Base-by-base conservation (phyloP, 2,888 invertebrate species). In the Abrostola triplasia region DNA sequence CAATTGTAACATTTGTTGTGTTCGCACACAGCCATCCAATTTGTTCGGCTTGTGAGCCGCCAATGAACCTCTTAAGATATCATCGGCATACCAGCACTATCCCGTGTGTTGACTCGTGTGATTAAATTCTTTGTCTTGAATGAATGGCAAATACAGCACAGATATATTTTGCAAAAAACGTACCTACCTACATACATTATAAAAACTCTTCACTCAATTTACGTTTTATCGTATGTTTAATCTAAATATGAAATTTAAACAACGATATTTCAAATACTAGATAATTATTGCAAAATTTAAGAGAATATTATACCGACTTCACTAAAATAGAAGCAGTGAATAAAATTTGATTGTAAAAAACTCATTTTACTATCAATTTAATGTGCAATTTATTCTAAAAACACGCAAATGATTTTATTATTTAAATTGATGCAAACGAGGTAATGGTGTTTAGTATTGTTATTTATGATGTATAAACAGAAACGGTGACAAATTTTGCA, bases 1-100 rank as follows among this genome's bases (percentile, higher is more conserved):
- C 92, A 92, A 92, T 93, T 92, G 93, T 92, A 90, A 87, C 89
- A 87, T 92, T 90, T 89, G 89, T 90, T 88, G 86, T 82, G 82
- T 88, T 87, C 84, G 85, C 84, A 84, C 87, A 85, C 84, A 85
- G 87, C 88, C 86, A 86, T 88, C 85, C 90, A 92, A 93, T 92
- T 92, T 92, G 92, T 92, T 89, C 88, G 85, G 84, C 81, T 83
- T 84, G 88, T 87, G 85, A 84, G 80, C 87, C 85, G 86, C 86
- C 85, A 89, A 88, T 89, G 88, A 90, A 87, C 82, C 83, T 84
- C 86, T 78, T 83, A 84, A 90, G 92, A 92, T 93, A 92, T 92
- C 88, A 92, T 92, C 91, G 90, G 88, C 85, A 89, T 92, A 88
- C 91, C 87, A 84, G 79, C 83, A 82, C 88, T 85, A 86, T 86